Conservation (phyloP, 2,797 vertebrate species). For the Dipus sagitta region DNA sequence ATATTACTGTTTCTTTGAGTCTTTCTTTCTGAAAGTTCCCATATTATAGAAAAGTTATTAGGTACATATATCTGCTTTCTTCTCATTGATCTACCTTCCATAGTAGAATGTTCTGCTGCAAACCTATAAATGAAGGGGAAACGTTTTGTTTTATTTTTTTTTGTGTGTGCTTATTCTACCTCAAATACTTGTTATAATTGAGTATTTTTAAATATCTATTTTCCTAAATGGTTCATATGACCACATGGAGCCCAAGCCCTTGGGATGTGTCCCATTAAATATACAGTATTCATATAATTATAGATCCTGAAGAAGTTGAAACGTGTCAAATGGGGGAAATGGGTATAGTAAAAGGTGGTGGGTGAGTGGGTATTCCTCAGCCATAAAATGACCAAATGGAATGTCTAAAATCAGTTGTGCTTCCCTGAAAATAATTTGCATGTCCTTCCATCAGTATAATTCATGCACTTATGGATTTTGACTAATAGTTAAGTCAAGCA, state of each 20-base stretch:
- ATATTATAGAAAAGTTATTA: neutral
- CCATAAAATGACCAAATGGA: neutral
- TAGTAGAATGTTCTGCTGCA: neutral
- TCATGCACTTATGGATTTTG: neutral
- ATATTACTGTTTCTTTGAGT: neutral
- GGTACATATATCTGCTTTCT: neutral
- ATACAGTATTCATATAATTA: neutral
- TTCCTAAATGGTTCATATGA: neutral
- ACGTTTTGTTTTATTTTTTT: neutral
- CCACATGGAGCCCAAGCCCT: neutral
- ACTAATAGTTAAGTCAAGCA: slow-evolving; percentile 11
- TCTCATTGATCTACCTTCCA: neutral
- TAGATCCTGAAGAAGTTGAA: neutral
- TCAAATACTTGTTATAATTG: neutral
- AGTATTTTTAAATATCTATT: neutral
- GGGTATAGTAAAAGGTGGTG: neutral
- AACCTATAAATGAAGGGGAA: neutral
- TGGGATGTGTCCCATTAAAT: neutral
- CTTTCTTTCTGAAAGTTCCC: neutral
- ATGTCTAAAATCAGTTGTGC: neutral
- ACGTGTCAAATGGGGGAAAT: neutral
- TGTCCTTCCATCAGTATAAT: neutral
- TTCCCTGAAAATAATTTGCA: neutral
- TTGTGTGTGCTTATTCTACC: neutral
- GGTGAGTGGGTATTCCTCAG: neutral